Evolutionary conservation across 2,888 invertebrate species (phyloP).

Genomic region (Ligdia adustata): DNA sequence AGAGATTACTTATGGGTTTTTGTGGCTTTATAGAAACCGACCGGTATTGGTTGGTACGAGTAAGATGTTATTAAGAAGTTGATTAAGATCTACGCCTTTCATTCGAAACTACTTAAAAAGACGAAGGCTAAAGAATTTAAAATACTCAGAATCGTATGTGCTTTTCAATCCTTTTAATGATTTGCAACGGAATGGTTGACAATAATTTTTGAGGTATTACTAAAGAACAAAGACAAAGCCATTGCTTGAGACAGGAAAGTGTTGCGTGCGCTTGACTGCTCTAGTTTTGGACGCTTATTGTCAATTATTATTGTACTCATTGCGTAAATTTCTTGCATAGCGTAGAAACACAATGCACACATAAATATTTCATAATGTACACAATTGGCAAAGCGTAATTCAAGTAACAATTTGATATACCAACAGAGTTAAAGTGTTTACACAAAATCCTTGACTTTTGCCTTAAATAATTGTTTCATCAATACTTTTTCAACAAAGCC

Average conservation of each 20-base stretch:
- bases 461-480: too few relatives aligned
- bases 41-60: too few relatives aligned
- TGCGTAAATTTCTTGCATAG: conserved; percentile 16
- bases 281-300: conserved; percentile 27
- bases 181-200: too few relatives aligned
- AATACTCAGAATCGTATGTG: too few relatives aligned
- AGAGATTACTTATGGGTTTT: conserved; percentile 33
- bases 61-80: conserved; percentile 33
- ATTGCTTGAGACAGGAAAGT: conserved; percentile 37
- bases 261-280: conserved; percentile 25
- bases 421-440: not conserved
- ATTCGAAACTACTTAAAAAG: too few relatives aligned
- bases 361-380: conserved; percentile 18
- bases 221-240: conserved; percentile 16
- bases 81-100: conserved; percentile 36
- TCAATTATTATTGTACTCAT: conserved; percentile 15
- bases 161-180: too few relatives aligned
- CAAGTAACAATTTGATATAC: not conserved
- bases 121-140: too few relatives aligned
- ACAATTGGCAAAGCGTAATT: not conserved
- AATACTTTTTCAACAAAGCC: too few relatives aligned
- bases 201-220: too few relatives aligned
- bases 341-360: conserved; percentile 14
- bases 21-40: conserved; percentile 41
- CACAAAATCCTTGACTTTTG: not conserved